phyloP scores from a whole-genome alignment of 1,140 invertebrate species.

The Brachionus sp. region DNA sequence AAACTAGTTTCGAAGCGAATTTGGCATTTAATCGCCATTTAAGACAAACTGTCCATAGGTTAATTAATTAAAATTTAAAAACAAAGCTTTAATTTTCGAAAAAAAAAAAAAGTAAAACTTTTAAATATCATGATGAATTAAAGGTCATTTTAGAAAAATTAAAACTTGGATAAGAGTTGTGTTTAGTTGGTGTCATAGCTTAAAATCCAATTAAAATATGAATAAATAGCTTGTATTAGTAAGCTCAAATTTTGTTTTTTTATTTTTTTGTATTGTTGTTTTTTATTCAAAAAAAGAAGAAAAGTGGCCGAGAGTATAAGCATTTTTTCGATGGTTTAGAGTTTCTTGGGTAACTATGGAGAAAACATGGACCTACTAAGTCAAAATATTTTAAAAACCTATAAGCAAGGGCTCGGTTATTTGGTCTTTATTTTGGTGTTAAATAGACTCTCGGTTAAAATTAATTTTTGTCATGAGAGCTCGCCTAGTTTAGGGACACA shows the following conservation, averaged over 20 bases:
- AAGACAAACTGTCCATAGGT: neutral
- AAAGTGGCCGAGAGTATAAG: neutral
- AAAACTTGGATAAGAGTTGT: slow-evolving; percentile 2
- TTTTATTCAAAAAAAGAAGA: no score
- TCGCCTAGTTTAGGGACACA: neutral
- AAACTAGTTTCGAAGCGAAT: neutral
- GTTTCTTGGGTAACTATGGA: neutral
- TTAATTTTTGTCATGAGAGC: neutral
- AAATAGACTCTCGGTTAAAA: neutral
- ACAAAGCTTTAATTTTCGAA: neutral
- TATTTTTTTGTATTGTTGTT: neutral
- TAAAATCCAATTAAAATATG: slow-evolving; percentile 18
- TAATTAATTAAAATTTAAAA: neutral
- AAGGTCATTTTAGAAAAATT: slow-evolving; percentile 16
- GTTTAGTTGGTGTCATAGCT: slow-evolving; percentile 6
- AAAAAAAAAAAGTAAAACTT: neutral
- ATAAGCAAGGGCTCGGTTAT: neutral
- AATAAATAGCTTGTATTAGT: slow-evolving; percentile 4
- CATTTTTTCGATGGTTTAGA: neutral
- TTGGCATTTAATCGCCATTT: neutral
- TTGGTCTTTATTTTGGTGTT: neutral
- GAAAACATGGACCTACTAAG: neutral
- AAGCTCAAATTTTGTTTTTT: neutral
- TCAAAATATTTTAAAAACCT: neutral
- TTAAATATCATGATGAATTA: neutral